Percentiles rank a stretch among this genome's conserved stretches.
Evolutionary conservation across 2,888 invertebrate species (phyloP).

Genomic region (Oligia fasciuncula): DNA sequence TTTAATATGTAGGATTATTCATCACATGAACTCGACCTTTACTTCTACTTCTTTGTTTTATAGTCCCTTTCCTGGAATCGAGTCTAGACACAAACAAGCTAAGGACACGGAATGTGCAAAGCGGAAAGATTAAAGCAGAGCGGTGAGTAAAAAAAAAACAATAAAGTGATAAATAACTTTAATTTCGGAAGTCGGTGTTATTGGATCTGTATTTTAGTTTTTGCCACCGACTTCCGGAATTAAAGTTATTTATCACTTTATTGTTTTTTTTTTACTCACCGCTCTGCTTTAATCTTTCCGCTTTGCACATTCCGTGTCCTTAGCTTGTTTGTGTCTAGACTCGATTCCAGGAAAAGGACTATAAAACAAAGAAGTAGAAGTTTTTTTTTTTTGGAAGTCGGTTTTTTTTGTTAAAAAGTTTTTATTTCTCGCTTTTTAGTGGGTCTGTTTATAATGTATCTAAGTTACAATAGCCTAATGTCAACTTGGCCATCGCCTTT

Average conservation of each 20-base stretch:
- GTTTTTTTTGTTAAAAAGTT: too few species aligned
- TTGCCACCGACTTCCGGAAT: too few species aligned
- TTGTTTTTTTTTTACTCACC: background rate
- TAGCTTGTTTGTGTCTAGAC: conserved; percentile 32
- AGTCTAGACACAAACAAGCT: conserved; percentile 36
- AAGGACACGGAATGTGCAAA: background rate
- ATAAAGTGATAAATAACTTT: too few species aligned
- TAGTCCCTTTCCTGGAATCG: conserved; percentile 27
- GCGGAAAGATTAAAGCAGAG: background rate
- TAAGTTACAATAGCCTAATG: too few species aligned
- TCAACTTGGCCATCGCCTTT: too few species aligned
- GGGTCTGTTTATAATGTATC: too few species aligned
- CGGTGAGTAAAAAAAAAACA: background rate
- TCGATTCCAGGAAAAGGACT: conserved; percentile 30
- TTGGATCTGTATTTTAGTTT: too few species aligned
- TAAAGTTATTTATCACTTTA: too few species aligned
- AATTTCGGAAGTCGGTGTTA: too few species aligned
- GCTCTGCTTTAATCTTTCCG: background rate
- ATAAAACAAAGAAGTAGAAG: conserved; percentile 9
- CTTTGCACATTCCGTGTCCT: conserved; percentile 3
- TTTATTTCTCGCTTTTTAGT: too few species aligned
- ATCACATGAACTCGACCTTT: background rate
- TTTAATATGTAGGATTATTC: background rate
- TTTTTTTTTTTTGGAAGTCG: too few species aligned
- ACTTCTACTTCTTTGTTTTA: conserved; percentile 10